Percentiles rank a stretch among this genome's conserved stretches.
These are phyloP conservation scores for Heliocidaris erythrogramma DNA, from an alignment of 35 echinoderm and acorn worm species.

Conservation along the genomic window DNA sequence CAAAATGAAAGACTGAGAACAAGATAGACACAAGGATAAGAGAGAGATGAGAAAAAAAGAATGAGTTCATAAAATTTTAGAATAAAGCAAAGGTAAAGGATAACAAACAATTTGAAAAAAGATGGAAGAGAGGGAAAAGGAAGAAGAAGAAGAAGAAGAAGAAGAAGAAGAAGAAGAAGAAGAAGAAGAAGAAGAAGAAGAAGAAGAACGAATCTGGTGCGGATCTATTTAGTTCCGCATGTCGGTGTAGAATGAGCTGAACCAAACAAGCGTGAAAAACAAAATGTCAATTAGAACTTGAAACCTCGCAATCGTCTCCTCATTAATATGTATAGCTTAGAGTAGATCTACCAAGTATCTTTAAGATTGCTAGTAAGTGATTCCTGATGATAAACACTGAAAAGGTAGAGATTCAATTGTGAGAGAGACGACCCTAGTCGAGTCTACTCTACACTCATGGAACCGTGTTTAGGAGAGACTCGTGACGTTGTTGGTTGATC, in stretches of 20 bases:
- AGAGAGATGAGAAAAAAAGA: too few relatives aligned
- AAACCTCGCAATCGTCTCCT: not conserved
- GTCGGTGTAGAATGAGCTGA: not conserved
- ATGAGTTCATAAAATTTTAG: not conserved
- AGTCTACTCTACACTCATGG: not conserved
- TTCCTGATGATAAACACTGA: not conserved
- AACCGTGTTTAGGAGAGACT: not conserved
- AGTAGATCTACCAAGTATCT: not conserved
- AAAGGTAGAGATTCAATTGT: not conserved
- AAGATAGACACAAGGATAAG: too few relatives aligned
- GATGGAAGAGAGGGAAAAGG: not conserved
- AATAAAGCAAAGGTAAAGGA: not conserved
- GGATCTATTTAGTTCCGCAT: not conserved
- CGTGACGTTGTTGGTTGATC: not conserved
- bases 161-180: not conserved
- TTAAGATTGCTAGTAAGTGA: not conserved
- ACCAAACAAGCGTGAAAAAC: not conserved
- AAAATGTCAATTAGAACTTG: not conserved
- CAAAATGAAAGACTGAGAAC: too few relatives aligned
- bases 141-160: not conserved
- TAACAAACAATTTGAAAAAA: not conserved
- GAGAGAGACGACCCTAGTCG: not conserved
- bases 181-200: not conserved
- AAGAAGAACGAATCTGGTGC: not conserved
- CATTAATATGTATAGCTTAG: not conserved